Evolutionary conservation across 2,113 vertebrate genomes (phyloP), one percentile per base, ranked within the genome.

Genomic region (Bubo blakistoni): DNA sequence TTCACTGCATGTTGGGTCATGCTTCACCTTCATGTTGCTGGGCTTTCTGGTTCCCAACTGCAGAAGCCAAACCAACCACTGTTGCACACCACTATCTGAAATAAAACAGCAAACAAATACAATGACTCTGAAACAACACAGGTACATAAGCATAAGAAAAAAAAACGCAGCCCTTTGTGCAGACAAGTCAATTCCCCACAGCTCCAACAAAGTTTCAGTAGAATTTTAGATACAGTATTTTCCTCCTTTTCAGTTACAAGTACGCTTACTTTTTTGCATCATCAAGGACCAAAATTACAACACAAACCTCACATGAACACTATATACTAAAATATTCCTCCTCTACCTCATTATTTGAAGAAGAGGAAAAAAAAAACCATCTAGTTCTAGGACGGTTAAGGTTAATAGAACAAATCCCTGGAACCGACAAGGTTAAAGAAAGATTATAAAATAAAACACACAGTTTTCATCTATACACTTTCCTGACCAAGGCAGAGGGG

Each of bases 301-400:
- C 6, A 32, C 0, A 1, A 77, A 29, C 8, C 14, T 54, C 1
- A 2, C 46, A 46, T 66, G 54, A 80, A 65, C 3, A 40, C 6
- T 7, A 30, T 18, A 51, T 7, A 61, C 5, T 34, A 58, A 47
- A 59, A 62, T 51, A 27, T 15, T 40, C 8, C 11, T 67, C 22
- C 16, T 67, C 40, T 46, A 11, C 13, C 7, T 74, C 6, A 52
- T 51, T 38, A 67, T 27, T 58, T 34, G 27, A 59, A 74, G 34
- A 59, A 26, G 24, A 47, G 7, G 8, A 7, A 34, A 20, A 62
- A 59, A 57, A 13, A 19, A 2, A 42, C 7, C 14, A 18, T 13
- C 9, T 34, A n/a, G 58, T 71, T 91, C n/a, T 29, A 79, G 17
- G 9, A 59, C 2, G 9, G 20, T 34, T 8, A 24, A 17, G 9